Evolutionary conservation across 1,140 invertebrate genomes (phyloP).

Genomic region (Aricia agestis): DNA sequence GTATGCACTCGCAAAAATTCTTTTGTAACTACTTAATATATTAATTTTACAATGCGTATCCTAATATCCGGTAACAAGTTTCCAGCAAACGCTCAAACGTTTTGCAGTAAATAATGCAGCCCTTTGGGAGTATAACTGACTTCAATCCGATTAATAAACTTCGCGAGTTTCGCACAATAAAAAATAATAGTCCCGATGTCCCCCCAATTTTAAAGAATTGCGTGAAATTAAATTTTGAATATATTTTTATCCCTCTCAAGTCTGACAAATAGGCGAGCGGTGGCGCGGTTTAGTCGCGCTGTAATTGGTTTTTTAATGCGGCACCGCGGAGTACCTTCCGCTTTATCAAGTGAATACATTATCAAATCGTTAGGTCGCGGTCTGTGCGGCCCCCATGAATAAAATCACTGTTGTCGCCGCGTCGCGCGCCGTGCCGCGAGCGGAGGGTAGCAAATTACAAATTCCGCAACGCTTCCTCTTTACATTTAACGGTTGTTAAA

Average conservation of each 20-base stretch:
- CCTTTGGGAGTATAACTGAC: constrained; percentile 20
- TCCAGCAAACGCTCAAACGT: neutral
- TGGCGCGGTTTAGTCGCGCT: constrained; percentile 69
- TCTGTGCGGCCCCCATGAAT: constrained; percentile 57
- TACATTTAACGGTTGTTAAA: constrained; percentile 62
- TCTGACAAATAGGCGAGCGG: constrained; percentile 71
- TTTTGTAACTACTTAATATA: neutral
- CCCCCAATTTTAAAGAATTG: constrained; percentile 68
- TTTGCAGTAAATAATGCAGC: constrained; percentile 8
- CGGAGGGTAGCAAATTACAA: constrained; percentile 63
- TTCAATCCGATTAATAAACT: constrained; percentile 49
- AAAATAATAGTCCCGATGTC: constrained; percentile 62
- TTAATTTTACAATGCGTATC: neutral
- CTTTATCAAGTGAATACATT: constrained; percentile 75
- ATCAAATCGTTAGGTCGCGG: constrained; percentile 73
- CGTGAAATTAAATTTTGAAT: constrained; percentile 76
- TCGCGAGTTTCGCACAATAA: constrained; percentile 53
- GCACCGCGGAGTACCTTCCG: constrained; percentile 68
- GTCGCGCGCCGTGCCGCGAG: constrained; percentile 40
- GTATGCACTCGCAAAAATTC: no score
- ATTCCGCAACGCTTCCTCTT: constrained; percentile 40
- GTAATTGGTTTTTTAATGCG: constrained; percentile 76
- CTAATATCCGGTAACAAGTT: neutral
- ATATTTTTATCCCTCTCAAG: constrained; percentile 69
- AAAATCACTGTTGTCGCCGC: constrained; percentile 67